Evolutionary conservation across 2,113 vertebrate species (phyloP).

Genomic region (Aspidoscelis tigris): DNA sequence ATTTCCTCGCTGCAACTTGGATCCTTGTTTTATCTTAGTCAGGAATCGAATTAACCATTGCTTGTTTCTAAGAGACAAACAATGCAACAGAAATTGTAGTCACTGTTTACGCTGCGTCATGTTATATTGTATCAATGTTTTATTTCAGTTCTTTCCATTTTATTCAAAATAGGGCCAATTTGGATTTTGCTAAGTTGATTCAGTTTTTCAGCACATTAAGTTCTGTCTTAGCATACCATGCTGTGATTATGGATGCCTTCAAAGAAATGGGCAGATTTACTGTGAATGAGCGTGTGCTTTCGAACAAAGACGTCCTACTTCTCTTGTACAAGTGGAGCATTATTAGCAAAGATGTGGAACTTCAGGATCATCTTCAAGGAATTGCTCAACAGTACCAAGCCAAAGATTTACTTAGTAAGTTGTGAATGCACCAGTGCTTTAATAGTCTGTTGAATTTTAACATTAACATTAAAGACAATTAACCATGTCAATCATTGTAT

Average conservation of each 20-base stretch:
- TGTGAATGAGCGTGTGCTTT: slow-evolving; percentile 73
- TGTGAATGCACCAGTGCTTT: neutral
- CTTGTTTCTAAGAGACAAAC: slow-evolving; percentile 3
- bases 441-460: neutral
- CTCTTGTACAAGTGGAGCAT: slow-evolving; percentile 87
- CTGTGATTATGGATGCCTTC: slow-evolving; percentile 65
- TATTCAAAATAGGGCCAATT: slow-evolving; percentile 69
- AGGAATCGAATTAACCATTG: neutral
- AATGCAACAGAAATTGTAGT: neutral
- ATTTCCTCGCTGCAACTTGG: neutral
- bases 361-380: slow-evolving; percentile 77
- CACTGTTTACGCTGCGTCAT: neutral
- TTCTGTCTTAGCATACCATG: slow-evolving; percentile 83
- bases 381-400: slow-evolving; percentile 75
- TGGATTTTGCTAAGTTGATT: slow-evolving; percentile 73
- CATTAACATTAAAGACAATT: too few relatives aligned
- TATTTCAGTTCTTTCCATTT: neutral
- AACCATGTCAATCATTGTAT: neutral
- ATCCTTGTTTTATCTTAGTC: neutral
- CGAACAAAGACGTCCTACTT: slow-evolving; percentile 76
- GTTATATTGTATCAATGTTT: neutral
- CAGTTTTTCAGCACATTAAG: slow-evolving; percentile 76
- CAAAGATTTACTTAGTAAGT: slow-evolving; percentile 86
- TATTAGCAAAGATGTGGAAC: slow-evolving; percentile 62
- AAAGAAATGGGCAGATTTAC: slow-evolving; percentile 71